Conservation (phyloP, 1,140 invertebrate genomes). For the Neodiprion fabricii region DNA sequence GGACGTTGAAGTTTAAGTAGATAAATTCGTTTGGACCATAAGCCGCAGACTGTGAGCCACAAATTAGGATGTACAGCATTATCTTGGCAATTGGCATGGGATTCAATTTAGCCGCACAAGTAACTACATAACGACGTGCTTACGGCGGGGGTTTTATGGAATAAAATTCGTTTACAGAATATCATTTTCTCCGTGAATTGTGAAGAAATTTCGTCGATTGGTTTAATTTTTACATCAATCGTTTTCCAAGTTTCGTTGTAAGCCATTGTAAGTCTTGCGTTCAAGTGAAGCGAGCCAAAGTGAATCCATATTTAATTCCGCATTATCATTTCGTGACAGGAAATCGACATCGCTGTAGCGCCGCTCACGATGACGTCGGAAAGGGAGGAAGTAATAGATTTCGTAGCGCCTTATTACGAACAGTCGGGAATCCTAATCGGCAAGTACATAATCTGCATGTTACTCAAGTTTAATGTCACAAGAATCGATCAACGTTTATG, state of each 20-base stretch:
- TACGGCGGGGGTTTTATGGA: too few relatives aligned
- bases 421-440: slow-evolving; percentile 87
- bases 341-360: slow-evolving; percentile 86
- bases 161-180: too few relatives aligned
- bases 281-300: slow-evolving; percentile 9
- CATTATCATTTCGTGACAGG: slow-evolving; percentile 56
- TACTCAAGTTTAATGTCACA: slow-evolving; percentile 25
- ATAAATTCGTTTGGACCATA: too few relatives aligned
- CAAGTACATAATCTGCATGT: slow-evolving; percentile 50
- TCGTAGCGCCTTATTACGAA: slow-evolving; percentile 90
- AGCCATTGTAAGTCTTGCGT: neutral
- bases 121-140: slow-evolving; percentile 8
- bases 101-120: too few relatives aligned
- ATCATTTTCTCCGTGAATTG: too few relatives aligned
- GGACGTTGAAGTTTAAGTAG: too few relatives aligned
- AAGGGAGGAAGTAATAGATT: slow-evolving; percentile 92
- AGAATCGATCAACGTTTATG: slow-evolving; percentile 12
- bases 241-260: too few relatives aligned
- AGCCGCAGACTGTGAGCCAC: too few relatives aligned
- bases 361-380: slow-evolving; percentile 92
- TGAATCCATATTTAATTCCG: neutral
- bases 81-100: too few relatives aligned
- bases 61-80: too few relatives aligned
- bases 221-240: too few relatives aligned
- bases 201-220: too few relatives aligned